Evolutionary conservation across 2,797 vertebrate genomes (phyloP).

Genomic region (Tauraco hartlaubi): DNA sequence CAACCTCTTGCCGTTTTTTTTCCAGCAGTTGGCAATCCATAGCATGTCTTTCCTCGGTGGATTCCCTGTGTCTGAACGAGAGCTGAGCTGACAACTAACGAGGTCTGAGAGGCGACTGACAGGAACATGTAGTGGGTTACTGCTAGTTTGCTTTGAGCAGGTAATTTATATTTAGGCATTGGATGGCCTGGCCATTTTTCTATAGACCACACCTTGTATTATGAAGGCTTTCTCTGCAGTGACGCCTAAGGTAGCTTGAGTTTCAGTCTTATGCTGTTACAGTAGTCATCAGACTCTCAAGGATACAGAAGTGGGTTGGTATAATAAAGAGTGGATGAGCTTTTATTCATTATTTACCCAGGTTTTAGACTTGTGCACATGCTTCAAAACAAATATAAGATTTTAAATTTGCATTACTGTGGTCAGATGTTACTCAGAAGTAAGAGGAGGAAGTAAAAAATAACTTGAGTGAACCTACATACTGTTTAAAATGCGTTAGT

Average conservation of each 20-base stretch:
- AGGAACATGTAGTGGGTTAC: not conserved
- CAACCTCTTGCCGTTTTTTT: not conserved
- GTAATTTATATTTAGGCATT: not conserved
- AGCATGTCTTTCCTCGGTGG: not conserved
- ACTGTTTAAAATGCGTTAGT: not conserved
- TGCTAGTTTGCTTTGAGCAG: not conserved
- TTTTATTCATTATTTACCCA: not conserved
- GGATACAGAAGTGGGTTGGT: not conserved
- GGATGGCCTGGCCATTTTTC: not conserved
- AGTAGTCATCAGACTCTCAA: not conserved
- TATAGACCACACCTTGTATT: not conserved
- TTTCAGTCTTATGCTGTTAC: not conserved
- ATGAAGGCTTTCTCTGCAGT: not conserved
- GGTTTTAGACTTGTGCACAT: not conserved
- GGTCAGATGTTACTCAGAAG: conserved; percentile 17
- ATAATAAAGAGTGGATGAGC: not conserved
- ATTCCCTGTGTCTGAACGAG: not conserved
- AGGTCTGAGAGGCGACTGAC: not conserved
- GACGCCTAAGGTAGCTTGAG: not conserved
- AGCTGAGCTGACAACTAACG: not conserved
- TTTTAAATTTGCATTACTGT: not conserved
- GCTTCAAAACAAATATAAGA: not conserved
- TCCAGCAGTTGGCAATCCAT: not conserved
- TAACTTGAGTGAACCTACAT: conserved; percentile 20
- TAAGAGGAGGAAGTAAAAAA: conserved; percentile 42